phyloP scores from a whole-genome alignment of 2,113 vertebrate species.

The Donacobius atricapilla region DNA sequence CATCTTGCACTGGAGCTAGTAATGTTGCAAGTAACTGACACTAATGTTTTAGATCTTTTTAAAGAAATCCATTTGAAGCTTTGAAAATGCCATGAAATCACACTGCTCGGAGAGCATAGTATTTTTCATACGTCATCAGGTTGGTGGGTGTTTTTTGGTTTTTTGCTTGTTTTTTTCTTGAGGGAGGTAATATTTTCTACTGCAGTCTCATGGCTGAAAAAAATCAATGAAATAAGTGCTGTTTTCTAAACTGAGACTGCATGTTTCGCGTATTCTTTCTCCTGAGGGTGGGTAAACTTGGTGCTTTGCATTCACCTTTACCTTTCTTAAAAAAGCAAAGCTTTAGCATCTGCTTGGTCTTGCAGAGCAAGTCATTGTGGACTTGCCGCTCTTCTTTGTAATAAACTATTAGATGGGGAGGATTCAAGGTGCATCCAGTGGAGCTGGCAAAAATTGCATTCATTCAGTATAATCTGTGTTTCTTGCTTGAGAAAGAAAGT shows the following conservation, averaged over 20 bases:
- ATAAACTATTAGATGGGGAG: neutral
- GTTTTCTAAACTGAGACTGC: neutral
- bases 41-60: neutral
- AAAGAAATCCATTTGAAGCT: neutral
- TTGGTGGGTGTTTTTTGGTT: rapidly evolving
- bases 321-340: neutral
- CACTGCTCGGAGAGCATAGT: neutral
- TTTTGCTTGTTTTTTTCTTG: neutral
- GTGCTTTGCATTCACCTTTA: neutral
- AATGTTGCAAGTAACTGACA: neutral
- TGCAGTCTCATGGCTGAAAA: neutral
- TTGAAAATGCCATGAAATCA: neutral
- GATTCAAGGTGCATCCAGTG: neutral
- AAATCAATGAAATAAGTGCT: neutral
- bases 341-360: neutral
- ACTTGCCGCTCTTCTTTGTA: neutral
- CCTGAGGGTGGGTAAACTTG: neutral
- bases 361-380: neutral
- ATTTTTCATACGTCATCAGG: neutral
- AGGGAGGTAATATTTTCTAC: neutral
- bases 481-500: neutral
- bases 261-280: neutral
- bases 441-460: neutral
- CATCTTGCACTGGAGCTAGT: neutral
- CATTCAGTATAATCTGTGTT: neutral